Base-by-base conservation (phyloP, 1,140 invertebrate species). In the Mya arenaria region DNA sequence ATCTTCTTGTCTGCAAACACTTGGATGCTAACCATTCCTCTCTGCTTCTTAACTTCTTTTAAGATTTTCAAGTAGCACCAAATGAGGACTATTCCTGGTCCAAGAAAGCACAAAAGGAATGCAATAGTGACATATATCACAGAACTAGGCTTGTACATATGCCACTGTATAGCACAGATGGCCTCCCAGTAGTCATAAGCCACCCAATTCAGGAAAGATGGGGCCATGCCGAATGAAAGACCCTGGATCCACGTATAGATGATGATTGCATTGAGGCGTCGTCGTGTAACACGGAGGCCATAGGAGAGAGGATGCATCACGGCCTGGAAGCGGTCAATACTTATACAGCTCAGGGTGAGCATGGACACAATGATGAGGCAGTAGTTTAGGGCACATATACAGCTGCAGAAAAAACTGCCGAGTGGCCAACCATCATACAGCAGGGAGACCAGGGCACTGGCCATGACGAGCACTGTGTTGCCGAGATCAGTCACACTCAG, bases 131-230 rank as follows among this genome's bases (percentile, higher is more conserved):
- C 92, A 71, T 92, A 93, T 41, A 84, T 85, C 1, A 90, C 56
- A 19, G 87, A 83, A 1, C 82, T 28, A 2, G 86, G 36, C n/a
- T 71, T 23, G 28, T 91, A 80, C 4, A 81, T 39, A 34, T 89
- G 87, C 92, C 92, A 93, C 44, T 91, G 81, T 58, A 93, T 92
- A 23, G 92, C 92, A 79, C 92, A 93, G 0, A 90, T 87, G 8
- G 82, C 87, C 77, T 93, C 92, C 90, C 91, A 92, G 82, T 92
- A 92, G 81, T 93, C 92, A 82, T 91, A 93, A 23, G 87, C 66
- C 1, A 93, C 80, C 92, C 92, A 93, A n/a, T 84, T 36, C 13
- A 84, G 58, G 10, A 87, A 37, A 4, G 90, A 78, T 0, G 92
- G 92, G 1, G 87, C 85, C 17, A 88, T 23, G 0, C 87, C 88